Conservation (phyloP, 2,113 vertebrate species). For the Synodontis membranacea region DNA sequence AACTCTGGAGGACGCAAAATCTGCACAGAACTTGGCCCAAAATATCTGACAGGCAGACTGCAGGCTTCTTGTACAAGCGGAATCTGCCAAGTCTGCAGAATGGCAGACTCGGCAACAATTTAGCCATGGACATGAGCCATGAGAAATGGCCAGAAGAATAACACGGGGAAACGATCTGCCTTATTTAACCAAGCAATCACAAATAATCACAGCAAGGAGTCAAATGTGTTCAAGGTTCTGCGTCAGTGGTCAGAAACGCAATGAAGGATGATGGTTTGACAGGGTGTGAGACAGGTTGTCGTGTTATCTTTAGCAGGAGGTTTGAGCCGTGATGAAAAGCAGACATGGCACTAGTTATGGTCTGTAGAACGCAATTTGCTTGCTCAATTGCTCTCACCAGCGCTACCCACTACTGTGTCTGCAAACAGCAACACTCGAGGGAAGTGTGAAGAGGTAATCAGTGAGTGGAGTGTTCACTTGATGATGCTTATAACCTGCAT, state of each 20-base stretch:
- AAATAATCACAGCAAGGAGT: neutral
- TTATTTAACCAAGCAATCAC: constrained; percentile 24
- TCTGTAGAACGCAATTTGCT: neutral
- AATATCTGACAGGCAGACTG: constrained; percentile 37
- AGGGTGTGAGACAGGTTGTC: constrained; percentile 1
- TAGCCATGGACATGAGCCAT: constrained; percentile 21
- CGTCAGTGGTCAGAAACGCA: neutral
- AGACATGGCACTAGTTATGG: neutral
- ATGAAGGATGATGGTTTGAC: neutral
- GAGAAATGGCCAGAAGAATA: constrained; percentile 36
- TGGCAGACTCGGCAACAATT: constrained; percentile 28
- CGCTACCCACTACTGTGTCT: constrained; percentile 20
- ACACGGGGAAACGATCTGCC: neutral
- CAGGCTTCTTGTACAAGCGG: constrained; percentile 8
- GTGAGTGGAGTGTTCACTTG: neutral
- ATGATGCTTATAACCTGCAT: neutral
- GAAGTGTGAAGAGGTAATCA: constrained; percentile 33
- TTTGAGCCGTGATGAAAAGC: constrained; percentile 10
- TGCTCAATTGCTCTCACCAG: constrained; percentile 1
- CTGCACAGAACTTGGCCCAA: constrained; percentile 33
- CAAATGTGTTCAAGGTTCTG: neutral
- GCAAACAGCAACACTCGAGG: constrained; percentile 24
- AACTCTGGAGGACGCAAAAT: neutral
- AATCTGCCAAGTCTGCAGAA: constrained; percentile 34
- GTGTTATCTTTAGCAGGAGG: constrained; percentile 1